Base-by-base conservation (phyloP, 1,140 invertebrate genomes). In the Calliphora vicina region DNA sequence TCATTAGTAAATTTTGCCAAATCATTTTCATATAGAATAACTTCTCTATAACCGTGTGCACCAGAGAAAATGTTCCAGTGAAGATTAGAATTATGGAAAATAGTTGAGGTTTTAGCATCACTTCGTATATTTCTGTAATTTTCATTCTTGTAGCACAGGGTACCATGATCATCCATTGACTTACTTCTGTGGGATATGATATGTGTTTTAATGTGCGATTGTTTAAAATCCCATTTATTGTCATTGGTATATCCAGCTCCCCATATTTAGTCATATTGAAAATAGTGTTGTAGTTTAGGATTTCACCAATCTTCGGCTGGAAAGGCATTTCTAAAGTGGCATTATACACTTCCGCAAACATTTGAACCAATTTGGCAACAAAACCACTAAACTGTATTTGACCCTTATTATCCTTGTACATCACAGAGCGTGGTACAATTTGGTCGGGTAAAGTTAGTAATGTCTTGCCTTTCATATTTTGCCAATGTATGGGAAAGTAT, bases 401-500 rank as follows among this genome's bases (percentile, higher is more conserved):
- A n/a, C 27, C 26, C 13, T 82, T 29, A 6, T 25, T 12, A 82
- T 82, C 81, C 3, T 5, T 29, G 43, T 72, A 82, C 13, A 67
- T 8, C 2, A 82, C 10, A 15, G 57, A 8, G 8, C 29, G 17
- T 29, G 81, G 81, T 4, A n/a, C 13, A 1, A 72, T 10, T 17
- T 35, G 27, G 35, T 82, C 81, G 5, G 27, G 25, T 20, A 42
- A 25, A 12, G 81, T 82, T 2, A 15, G 4, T 9, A 82, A 4
- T 0, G 20, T 57, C 15, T 29, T 72, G 13, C 27, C 27, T 43
- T 72, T 25, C 5, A 82, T 12, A 72, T 82, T 72, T 9, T n/a
- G 25, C 81, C 57, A 73, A 72, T 72, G 67, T 15, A 29, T 13
- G 25, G 81, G 81, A 35, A 35, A 82, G 4, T 72, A 72, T 8